Conservation (phyloP, 2,797 vertebrate species). For the Artibeus lituratus region DNA sequence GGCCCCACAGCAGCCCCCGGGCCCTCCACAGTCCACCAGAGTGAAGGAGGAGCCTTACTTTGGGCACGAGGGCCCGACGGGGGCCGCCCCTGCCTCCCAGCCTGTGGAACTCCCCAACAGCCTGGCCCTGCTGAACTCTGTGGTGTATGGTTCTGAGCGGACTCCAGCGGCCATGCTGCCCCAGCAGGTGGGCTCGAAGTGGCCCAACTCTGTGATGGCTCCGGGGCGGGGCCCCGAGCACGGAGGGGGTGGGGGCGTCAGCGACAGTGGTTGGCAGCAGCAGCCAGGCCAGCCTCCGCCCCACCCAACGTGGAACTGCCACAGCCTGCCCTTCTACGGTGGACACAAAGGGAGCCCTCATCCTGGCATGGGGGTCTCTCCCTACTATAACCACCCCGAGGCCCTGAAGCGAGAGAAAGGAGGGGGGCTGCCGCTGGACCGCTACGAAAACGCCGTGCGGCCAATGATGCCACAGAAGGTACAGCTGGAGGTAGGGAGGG, state of each 20-base stretch:
- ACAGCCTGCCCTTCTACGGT: constrained; percentile 86
- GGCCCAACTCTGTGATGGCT: constrained; percentile 85
- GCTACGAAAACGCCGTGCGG: constrained; percentile 82
- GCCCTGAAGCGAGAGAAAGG: constrained; percentile 88
- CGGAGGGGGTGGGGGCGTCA: constrained; percentile 70
- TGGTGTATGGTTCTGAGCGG: constrained; percentile 90
- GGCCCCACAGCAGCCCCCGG: background rate
- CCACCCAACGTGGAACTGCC: constrained; percentile 86
- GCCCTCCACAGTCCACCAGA: constrained; percentile 40
- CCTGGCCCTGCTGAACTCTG: constrained; percentile 86
- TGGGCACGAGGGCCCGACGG: constrained; percentile 77
- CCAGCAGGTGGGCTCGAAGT: constrained; percentile 93
- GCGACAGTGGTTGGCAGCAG: constrained; percentile 87
- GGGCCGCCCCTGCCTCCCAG: constrained; percentile 80
- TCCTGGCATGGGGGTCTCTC: constrained; percentile 71
- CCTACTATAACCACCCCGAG: constrained; percentile 83
- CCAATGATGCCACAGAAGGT: constrained; percentile 86
- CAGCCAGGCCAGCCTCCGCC: constrained; percentile 79
- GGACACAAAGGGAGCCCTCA: constrained; percentile 83
- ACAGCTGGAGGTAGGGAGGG: constrained; percentile 84
- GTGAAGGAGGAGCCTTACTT: constrained; percentile 90
- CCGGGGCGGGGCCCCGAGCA: constrained; percentile 85
- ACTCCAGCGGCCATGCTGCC: constrained; percentile 90
- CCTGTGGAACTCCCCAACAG: constrained; percentile 84
- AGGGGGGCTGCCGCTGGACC: constrained; percentile 80